Base-by-base conservation (phyloP, 2,113 vertebrate genomes). In the Eretmochelys imbricata region DNA sequence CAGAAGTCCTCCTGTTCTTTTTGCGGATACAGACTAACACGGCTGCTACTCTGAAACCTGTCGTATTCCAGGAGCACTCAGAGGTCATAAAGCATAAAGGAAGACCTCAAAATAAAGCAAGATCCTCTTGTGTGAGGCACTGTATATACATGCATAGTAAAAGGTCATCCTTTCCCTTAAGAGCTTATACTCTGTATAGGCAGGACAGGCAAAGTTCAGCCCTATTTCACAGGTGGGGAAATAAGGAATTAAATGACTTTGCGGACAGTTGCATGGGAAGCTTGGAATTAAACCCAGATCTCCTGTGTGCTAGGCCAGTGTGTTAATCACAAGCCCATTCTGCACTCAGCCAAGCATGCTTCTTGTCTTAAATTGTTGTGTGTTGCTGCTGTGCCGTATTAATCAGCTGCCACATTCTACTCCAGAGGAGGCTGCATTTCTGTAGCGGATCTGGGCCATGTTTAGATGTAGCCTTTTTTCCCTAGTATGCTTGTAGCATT, bases 171-270 rank as follows among this genome's bases (percentile, higher is more conserved):
- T 88, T 80, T 25, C 82, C 85, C 54, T 88, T 55, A 92, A 90
- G 75, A 83, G 29, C 42, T 89, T 65, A 78, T 17, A 72, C 19
- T 82, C 82, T 42, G 69, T 29, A 0, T 12, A 49, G 51, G 65
- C 49, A 90, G 62, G n/a, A 11, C 72, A 90, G 38, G 53, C 84
- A 69, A 31, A 94, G 72, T 91, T 93, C 92, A 93, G 27, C 49
- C 84, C 91, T 24, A 13, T 78, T n/a, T 31, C 75, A 51, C 49
- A 88, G 35, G n/a, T 78, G 46, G 89, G 79, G 38, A 89, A 80
- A 62, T 93, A 75, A 91, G 79, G 35, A 84, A 92, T 95, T 91
- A 72, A 91, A 8, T 31, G 86, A 59, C 75, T 31, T 62, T 69
- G 46, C 90, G 87, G 89, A 54, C 54, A 51, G 49, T 72, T 72